Evolutionary conservation across 2,888 invertebrate species (phyloP), one percentile per base, ranked within the genome.

Genomic region (Cenopis cana): DNA sequence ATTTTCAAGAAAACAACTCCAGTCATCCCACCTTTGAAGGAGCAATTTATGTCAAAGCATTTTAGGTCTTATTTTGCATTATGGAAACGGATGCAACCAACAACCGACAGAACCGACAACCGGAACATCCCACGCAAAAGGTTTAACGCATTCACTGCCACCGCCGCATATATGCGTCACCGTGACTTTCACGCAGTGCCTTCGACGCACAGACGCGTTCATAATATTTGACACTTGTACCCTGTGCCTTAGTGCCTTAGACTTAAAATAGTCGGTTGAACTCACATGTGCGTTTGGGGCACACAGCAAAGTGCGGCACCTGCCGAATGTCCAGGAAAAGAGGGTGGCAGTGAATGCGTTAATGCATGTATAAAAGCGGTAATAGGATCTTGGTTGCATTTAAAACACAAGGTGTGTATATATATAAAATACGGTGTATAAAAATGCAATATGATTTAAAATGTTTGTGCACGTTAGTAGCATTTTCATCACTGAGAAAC

Each of bases 301-400:
- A n/a, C n/a, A n/a, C n/a, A n/a, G n/a, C n/a, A n/a, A n/a, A n/a
- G n/a, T n/a, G n/a, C n/a, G n/a, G n/a, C n/a, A n/a, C n/a, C n/a
- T n/a, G n/a, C n/a, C n/a, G n/a, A n/a, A n/a, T n/a, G n/a, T n/a
- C n/a, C n/a, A n/a, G n/a, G n/a, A n/a, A n/a, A n/a, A n/a, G n/a
- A n/a, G n/a, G n/a, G n/a, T n/a, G n/a, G n/a, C n/a, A n/a, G n/a
- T n/a, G n/a, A n/a, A n/a, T n/a, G n/a, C n/a, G n/a, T 50, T 50
- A 62, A 36, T 50, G 50, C 50, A 62, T 52, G 62, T 29, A 62
- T 36, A 50, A 62, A 50, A 36, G 18, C 62, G 18, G 50, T 62
- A 62, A 62, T 62, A 36, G 50, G 62, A 62, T 62, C 36, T 52
- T 36, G 52, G 50, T 33, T 62, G 62, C 62, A 36, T 50, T 49